These are phyloP conservation scores for Papilio demoleus DNA, from an alignment of 2,888 invertebrate genomes.

Conservation along the genomic window DNA sequence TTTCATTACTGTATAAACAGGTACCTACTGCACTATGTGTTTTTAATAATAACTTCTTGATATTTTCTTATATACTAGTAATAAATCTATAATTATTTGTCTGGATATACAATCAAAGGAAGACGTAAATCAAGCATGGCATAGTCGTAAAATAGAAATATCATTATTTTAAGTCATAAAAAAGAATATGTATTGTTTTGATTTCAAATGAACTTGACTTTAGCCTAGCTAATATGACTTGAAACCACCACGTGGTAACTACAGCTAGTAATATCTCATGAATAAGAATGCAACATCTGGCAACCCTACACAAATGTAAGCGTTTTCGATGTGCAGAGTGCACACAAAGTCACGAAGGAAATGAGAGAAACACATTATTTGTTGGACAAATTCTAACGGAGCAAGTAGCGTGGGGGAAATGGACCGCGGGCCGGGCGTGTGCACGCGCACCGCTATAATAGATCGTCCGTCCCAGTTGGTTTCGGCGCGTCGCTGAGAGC, in stretches of 20 bases:
- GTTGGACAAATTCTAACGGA: slow-evolving; percentile 71
- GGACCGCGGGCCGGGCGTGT: slow-evolving; percentile 76
- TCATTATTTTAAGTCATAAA: not conserved
- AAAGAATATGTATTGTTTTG: not conserved
- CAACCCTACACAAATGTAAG: slow-evolving; percentile 26
- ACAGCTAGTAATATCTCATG: not conserved
- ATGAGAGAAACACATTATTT: slow-evolving; percentile 53
- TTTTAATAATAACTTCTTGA: no score
- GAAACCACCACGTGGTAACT: not conserved
- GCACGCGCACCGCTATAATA: slow-evolving; percentile 78
- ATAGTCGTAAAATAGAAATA: no score
- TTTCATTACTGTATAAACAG: no score
- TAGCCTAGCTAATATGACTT: not conserved
- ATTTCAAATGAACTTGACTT: slow-evolving; percentile 1
- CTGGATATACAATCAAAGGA: no score
- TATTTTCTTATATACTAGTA: no score
- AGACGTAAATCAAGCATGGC: no score
- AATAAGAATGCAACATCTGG: slow-evolving; percentile 23
- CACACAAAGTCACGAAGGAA: slow-evolving; percentile 39
- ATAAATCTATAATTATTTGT: no score
- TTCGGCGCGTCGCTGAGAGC: slow-evolving; percentile 79
- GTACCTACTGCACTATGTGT: no score
- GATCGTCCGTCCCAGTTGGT: slow-evolving; percentile 81
- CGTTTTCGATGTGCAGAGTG: slow-evolving; percentile 37
- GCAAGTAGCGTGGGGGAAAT: slow-evolving; percentile 82